These are phyloP conservation scores for Danio tinwini DNA, from an alignment of 2,797 vertebrate genomes.

Conservation along the genomic window DNA sequence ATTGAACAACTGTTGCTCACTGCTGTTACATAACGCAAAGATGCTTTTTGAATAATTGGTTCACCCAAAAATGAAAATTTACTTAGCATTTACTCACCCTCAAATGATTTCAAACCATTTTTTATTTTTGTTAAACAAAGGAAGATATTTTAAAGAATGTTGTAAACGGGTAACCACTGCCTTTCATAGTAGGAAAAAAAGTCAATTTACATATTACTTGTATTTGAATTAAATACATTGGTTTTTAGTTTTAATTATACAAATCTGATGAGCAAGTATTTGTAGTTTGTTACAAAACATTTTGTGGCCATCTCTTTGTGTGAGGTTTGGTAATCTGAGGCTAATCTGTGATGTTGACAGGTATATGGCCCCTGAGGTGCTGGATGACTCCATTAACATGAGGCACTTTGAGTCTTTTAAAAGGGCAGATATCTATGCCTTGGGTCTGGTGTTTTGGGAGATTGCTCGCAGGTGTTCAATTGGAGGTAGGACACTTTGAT, in stretches of 20 bases:
- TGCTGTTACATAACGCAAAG: not conserved
- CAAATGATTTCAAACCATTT: too few relatives aligned
- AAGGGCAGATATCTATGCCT: constrained; percentile 88
- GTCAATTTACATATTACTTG: too few relatives aligned
- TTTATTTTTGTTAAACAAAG: too few relatives aligned
- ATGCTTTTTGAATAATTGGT: not conserved
- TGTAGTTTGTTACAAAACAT: too few relatives aligned
- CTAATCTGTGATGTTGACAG: constrained; percentile 62
- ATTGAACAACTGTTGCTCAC: not conserved
- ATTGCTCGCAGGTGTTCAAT: constrained; percentile 86
- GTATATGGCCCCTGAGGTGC: constrained; percentile 89
- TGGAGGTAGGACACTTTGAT: constrained; percentile 75
- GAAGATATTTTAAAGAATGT: too few relatives aligned
- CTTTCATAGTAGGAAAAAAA: too few relatives aligned
- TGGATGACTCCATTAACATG: constrained; percentile 91
- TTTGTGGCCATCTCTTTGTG: not conserved
- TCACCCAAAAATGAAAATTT: too few relatives aligned
- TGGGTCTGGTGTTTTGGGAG: constrained; percentile 90
- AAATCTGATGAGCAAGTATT: too few relatives aligned
- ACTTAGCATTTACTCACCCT: too few relatives aligned
- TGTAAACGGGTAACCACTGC: too few relatives aligned
- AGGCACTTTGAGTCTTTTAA: constrained; percentile 92
- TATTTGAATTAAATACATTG: too few relatives aligned
- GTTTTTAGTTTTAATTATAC: too few relatives aligned
- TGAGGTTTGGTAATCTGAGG: not conserved